Conservation (phyloP, 2,113 vertebrate genomes). For the Chamaetylas fuelleborni region DNA sequence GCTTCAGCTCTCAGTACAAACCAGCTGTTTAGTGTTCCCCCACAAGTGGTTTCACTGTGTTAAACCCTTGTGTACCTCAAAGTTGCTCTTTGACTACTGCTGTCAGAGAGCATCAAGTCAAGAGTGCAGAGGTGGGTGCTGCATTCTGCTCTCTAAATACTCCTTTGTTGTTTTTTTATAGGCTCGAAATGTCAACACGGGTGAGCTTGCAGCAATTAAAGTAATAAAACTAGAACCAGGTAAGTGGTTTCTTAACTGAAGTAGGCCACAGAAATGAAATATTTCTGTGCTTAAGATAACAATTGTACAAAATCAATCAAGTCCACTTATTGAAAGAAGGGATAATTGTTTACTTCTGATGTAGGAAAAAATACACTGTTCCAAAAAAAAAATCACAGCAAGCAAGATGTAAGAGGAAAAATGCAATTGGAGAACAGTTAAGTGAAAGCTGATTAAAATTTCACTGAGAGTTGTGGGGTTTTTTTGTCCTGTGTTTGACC, state of each 20-base stretch:
- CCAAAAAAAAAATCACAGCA: neutral
- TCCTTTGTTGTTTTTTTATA: constrained; percentile 39
- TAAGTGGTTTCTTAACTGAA: constrained; percentile 69
- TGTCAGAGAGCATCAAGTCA: neutral
- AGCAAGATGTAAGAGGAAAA: neutral
- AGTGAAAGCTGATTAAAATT: neutral
- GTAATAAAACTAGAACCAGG: constrained; percentile 98
- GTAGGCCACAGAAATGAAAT: neutral
- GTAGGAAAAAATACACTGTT: neutral
- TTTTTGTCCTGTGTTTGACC: neutral
- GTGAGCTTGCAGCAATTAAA: constrained; percentile 96
- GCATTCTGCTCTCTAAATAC: neutral
- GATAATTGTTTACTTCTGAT: neutral
- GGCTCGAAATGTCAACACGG: constrained; percentile 92
- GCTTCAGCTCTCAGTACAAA: neutral
- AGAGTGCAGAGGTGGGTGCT: neutral
- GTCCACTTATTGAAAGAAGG: neutral
- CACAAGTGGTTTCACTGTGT: neutral
- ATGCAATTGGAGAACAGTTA: neutral
- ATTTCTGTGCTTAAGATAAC: neutral
- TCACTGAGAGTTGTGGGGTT: rapidly evolving
- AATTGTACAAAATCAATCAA: neutral
- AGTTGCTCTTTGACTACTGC: neutral
- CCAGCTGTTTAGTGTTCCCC: neutral
- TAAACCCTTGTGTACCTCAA: neutral